Conservation (phyloP, 1,140 invertebrate genomes). For the Propsilocerus akamusi region DNA sequence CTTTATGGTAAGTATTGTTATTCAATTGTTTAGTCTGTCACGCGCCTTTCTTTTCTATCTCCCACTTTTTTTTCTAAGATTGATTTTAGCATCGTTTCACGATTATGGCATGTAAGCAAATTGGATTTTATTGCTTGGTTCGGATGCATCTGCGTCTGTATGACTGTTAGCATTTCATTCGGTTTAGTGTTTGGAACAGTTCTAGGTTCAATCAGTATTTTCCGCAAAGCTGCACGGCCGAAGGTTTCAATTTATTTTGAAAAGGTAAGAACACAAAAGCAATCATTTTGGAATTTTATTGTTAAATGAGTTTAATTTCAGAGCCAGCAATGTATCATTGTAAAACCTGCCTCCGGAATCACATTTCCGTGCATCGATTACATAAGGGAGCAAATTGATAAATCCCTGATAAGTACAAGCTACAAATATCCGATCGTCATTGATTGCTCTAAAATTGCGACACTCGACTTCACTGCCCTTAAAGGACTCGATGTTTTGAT, state of each 20-base stretch:
- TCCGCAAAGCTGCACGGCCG: slow-evolving; percentile 66
- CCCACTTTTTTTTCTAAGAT: slow-evolving; percentile 27
- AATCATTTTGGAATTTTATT: neutral
- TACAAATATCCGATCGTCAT: slow-evolving; percentile 31
- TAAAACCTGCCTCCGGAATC: slow-evolving; percentile 37
- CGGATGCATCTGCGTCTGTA: slow-evolving; percentile 58
- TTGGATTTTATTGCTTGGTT: slow-evolving; percentile 47
- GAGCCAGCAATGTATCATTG: slow-evolving; percentile 27
- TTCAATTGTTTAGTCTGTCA: neutral
- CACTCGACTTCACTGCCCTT: slow-evolving; percentile 40
- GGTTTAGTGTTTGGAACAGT: slow-evolving; percentile 74
- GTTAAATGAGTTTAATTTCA: too few relatives aligned
- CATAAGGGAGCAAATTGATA: slow-evolving; percentile 28
- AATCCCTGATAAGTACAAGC: slow-evolving; percentile 21
- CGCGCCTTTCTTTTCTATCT: neutral
- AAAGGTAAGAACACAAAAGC: slow-evolving; percentile 29
- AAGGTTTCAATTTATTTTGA: slow-evolving; percentile 38
- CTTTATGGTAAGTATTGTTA: slow-evolving; percentile 50
- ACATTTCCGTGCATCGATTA: slow-evolving; percentile 43
- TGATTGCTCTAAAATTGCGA: slow-evolving; percentile 35
- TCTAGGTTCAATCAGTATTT: slow-evolving; percentile 58
- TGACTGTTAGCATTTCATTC: slow-evolving; percentile 64
- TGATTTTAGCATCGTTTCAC: slow-evolving; percentile 41
- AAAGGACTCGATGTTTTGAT: slow-evolving; percentile 26
- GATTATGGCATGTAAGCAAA: slow-evolving; percentile 55